Percentiles rank a stretch among this genome's conserved stretches.
These are phyloP conservation scores for Rhegmatorhina hoffmannsi DNA, from an alignment of 2,113 vertebrate genomes.

Conservation along the genomic window DNA sequence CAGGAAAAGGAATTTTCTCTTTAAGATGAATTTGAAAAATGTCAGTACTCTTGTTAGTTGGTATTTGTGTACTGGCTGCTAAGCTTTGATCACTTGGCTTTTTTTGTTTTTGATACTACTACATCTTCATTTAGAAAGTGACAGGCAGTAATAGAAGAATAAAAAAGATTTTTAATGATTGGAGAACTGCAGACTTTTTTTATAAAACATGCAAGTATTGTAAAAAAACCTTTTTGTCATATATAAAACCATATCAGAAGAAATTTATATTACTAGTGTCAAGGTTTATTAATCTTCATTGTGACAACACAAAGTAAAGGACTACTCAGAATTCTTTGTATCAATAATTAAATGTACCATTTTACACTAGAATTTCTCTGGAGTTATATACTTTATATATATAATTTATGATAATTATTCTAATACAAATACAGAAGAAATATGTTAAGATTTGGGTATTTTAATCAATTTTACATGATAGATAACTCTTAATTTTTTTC, in stretches of 20 bases:
- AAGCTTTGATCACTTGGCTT: constrained; percentile 23
- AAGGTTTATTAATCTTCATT: not conserved
- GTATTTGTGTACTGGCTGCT: not conserved
- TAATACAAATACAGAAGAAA: not conserved
- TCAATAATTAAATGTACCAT: not conserved
- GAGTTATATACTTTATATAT: not conserved
- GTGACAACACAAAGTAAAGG: not conserved
- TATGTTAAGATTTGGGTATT: not conserved
- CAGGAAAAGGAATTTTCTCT: not conserved
- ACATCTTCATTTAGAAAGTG: constrained; percentile 41
- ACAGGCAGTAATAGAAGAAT: not conserved
- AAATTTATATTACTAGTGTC: not conserved
- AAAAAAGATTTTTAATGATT: not conserved
- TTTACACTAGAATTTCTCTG: not conserved
- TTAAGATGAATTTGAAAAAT: constrained; percentile 26
- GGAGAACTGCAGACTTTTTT: not conserved
- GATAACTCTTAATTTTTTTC: not conserved
- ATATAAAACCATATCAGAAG: not conserved
- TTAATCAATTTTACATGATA: not conserved
- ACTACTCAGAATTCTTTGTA: not conserved
- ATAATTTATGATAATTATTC: not conserved
- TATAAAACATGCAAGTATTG: not conserved
- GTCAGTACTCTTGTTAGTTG: constrained; percentile 11
- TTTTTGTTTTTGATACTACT: constrained; percentile 4
- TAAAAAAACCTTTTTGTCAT: not conserved